Conservation (phyloP, 2,888 invertebrate species). For the Tetranychus piercei region DNA sequence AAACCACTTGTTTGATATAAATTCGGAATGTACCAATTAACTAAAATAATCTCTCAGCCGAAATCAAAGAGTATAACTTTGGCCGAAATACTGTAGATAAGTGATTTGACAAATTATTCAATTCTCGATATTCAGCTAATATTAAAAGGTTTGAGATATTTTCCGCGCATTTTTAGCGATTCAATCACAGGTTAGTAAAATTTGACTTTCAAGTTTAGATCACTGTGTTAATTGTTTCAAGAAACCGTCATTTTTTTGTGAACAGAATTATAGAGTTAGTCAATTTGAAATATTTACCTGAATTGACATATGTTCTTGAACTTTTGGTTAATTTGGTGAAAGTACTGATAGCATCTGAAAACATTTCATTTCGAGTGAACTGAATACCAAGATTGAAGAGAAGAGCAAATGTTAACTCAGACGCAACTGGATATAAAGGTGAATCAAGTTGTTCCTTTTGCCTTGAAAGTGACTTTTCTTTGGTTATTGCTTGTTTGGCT, state of each 20-base stretch:
- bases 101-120: too few relatives aligned
- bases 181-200: too few relatives aligned
- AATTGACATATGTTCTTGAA: constrained; percentile 67
- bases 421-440: constrained; percentile 36
- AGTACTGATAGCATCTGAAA: constrained; percentile 82
- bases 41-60: too few relatives aligned
- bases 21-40: too few relatives aligned
- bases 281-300: constrained; percentile 36
- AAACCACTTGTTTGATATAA: too few relatives aligned
- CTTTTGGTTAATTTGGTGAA: constrained; percentile 85
- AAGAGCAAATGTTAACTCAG: constrained; percentile 40
- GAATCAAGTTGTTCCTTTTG: constrained; percentile 65
- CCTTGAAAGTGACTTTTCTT: constrained; percentile 70
- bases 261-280: neutral
- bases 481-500: constrained; percentile 85
- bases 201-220: too few relatives aligned
- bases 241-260: neutral
- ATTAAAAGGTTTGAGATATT: too few relatives aligned
- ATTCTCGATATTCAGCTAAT: too few relatives aligned
- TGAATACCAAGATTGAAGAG: constrained; percentile 87
- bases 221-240: neutral
- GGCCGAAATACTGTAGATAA: too few relatives aligned
- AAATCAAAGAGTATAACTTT: too few relatives aligned
- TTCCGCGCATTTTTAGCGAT: too few relatives aligned
- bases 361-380: constrained; percentile 82